Evolutionary conservation across 2,888 invertebrate genomes (phyloP).

Genomic region (Eupithecia subumbrata): DNA sequence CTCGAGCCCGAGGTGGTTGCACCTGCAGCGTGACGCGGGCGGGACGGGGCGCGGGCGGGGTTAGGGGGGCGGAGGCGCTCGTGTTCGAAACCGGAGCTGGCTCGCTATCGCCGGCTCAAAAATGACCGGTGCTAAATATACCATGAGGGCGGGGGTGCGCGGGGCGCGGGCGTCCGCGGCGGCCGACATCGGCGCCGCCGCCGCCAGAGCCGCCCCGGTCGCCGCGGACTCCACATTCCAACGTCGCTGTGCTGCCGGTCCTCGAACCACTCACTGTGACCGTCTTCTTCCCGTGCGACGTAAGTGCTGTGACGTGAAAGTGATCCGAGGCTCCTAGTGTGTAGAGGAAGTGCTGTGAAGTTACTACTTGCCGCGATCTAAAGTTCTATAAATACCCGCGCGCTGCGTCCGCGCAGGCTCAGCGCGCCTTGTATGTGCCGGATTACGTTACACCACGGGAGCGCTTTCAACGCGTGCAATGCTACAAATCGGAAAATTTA

Average conservation of each 20-base stretch:
- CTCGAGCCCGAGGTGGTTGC: slow-evolving; percentile 51
- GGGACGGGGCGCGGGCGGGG: slow-evolving; percentile 56
- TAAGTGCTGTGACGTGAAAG: slow-evolving; percentile 77
- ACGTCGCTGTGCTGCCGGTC: slow-evolving; percentile 83
- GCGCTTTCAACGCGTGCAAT: slow-evolving; percentile 35
- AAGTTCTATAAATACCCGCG: slow-evolving; percentile 65
- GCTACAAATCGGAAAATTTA: slow-evolving; percentile 21
- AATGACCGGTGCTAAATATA: slow-evolving; percentile 77
- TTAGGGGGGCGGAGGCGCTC: slow-evolving; percentile 46
- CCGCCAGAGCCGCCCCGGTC: slow-evolving; percentile 87
- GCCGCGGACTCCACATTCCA: slow-evolving; percentile 89
- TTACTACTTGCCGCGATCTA: slow-evolving; percentile 29
- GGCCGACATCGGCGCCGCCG: slow-evolving; percentile 53
- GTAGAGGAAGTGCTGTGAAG: slow-evolving; percentile 56
- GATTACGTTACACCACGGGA: slow-evolving; percentile 71
- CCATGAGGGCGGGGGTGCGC: slow-evolving; percentile 49
- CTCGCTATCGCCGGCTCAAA: slow-evolving; percentile 70
- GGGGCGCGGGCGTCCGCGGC: slow-evolving; percentile 45
- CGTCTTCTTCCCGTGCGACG: slow-evolving; percentile 83
- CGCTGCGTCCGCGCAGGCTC: slow-evolving; percentile 57
- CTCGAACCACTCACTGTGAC: slow-evolving; percentile 79
- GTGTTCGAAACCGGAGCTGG: slow-evolving; percentile 80
- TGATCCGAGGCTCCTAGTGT: slow-evolving; percentile 62
- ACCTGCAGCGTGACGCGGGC: slow-evolving; percentile 54
- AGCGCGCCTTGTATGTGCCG: slow-evolving; percentile 72